Percentiles rank a stretch among this genome's conserved stretches.
Conservation (phyloP, 2,113 vertebrate species). For the Tenebrosternarchus preto region DNA sequence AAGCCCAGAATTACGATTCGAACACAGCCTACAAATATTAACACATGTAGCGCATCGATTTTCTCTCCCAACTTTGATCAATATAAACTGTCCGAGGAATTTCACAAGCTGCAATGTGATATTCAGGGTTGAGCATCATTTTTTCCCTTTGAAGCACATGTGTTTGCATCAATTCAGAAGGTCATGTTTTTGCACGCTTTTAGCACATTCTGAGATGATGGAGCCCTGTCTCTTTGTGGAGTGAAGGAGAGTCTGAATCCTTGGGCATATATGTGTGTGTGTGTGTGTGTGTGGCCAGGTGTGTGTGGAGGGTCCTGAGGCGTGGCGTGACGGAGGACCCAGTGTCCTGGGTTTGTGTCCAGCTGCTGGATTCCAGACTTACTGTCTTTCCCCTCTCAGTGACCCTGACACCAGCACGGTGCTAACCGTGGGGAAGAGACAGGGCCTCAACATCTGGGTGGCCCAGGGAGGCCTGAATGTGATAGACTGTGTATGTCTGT, state of each 20-base stretch:
- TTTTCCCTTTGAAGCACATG: not conserved
- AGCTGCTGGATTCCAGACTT: slow-evolving; percentile 7
- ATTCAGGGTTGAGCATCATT: slow-evolving; percentile 13
- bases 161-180: slow-evolving; percentile 1
- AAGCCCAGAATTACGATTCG: slow-evolving; percentile 38
- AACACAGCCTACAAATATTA: slow-evolving; percentile 46
- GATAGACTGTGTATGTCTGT: slow-evolving; percentile 22
- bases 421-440: not conserved
- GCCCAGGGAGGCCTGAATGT: not conserved
- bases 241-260: too few relatives aligned
- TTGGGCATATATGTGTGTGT: not conserved
- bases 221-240: not conserved
- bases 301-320: too few relatives aligned
- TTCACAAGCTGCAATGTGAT: slow-evolving; percentile 10
- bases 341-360: not conserved
- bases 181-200: not conserved
- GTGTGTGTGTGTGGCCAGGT: too few relatives aligned
- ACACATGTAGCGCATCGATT: slow-evolving; percentile 51
- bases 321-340: too few relatives aligned
- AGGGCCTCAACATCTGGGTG: slow-evolving; percentile 42
- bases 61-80: slow-evolving; percentile 34
- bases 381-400: slow-evolving; percentile 22
- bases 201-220: not conserved
- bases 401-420: slow-evolving; percentile 28
- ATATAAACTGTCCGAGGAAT: slow-evolving; percentile 19